Base-by-base conservation (phyloP, 2,113 vertebrate genomes). In the Melanerpes formicivorus region DNA sequence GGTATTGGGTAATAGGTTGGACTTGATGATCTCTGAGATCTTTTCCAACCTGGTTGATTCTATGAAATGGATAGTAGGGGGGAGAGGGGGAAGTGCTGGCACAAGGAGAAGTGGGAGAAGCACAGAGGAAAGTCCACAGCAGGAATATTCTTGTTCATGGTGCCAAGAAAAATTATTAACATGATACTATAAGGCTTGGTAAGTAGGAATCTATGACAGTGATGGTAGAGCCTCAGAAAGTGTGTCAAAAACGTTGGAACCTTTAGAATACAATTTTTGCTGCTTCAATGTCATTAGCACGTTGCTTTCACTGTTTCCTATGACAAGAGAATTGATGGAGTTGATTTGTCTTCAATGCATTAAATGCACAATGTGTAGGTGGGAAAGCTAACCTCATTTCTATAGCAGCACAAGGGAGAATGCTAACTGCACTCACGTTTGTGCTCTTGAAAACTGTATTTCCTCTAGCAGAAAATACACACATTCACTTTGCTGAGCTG, bases 301-400 rank as follows among this genome's bases (percentile, higher is more conserved):
- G 72, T 91, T 96, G 87, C 95, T 93, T 81, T 93, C 21, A 0
- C 92, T 84, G 10, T 93, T 93, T 95, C 89, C 89, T 89, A 18
- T 80, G 87, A 91, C 84, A 84, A 76, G 84, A 87, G 44, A 84
- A 89, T 89, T 94, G 94, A 95, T 70, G 87, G 88, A 92, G 76
- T 86, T 84, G 79, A 90, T 95, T 94, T 80, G 65, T 89, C 87
- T 96, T 95, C 79, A 90, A 40, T 56, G 65, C 7, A 50, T 80
- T 94, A 80, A 87, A 75, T 67, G 79, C 78, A 64, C 60, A 80
- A 13, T n/a, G 63, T 78, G 81, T 87, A 82, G 95, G 89, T 12
- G 29, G 72, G 55, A 34, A 83, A 93, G 75, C 72, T 88, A 91
- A 73, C 88, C 87, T 90, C 85, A 83, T 83, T 95, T 87, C 62